These are phyloP conservation scores for Thelaira solivaga DNA, from an alignment of 2,888 invertebrate genomes.

Conservation along the genomic window DNA sequence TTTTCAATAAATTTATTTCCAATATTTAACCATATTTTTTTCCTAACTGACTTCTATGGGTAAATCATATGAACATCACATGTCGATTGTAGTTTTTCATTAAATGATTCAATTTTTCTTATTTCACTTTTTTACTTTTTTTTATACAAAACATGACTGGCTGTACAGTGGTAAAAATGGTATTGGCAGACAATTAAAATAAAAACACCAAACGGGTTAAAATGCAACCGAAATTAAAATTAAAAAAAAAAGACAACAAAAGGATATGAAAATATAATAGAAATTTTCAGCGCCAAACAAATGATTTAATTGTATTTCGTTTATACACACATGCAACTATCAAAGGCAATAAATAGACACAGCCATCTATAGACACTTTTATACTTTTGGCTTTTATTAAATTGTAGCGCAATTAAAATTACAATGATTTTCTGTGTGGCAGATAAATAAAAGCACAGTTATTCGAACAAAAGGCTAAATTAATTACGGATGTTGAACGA, in stretches of 20 bases:
- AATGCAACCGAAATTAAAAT: constrained; percentile 11
- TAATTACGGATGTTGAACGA: constrained; percentile 44
- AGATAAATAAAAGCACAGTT: constrained; percentile 40
- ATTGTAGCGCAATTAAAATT: constrained; percentile 49
- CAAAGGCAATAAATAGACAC: neutral
- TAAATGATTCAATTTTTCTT: constrained; percentile 25
- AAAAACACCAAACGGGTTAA: constrained; percentile 32
- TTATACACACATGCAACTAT: constrained; percentile 9
- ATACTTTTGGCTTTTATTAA: constrained; percentile 29
- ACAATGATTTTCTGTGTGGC: constrained; percentile 33
- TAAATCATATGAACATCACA: constrained; percentile 6
- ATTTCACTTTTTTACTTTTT: neutral
- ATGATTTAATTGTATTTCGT: constrained; percentile 49
- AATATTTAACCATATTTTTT: constrained; percentile 28
- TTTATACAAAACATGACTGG: constrained; percentile 1
- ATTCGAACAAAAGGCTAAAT: constrained; percentile 53
- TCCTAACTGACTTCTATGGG: constrained; percentile 4
- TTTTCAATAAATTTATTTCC: constrained; percentile 44
- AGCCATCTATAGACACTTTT: neutral
- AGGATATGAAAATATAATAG: constrained; percentile 18
- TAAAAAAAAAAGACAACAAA: neutral
- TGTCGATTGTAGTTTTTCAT: neutral
- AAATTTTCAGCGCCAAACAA: constrained; percentile 38
- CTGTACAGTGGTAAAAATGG: constrained; percentile 25
- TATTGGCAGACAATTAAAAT: constrained; percentile 49